Evolutionary conservation across 2,113 vertebrate species (phyloP), one percentile per base, ranked within the genome.

Genomic region (Desmodus rotundus): DNA sequence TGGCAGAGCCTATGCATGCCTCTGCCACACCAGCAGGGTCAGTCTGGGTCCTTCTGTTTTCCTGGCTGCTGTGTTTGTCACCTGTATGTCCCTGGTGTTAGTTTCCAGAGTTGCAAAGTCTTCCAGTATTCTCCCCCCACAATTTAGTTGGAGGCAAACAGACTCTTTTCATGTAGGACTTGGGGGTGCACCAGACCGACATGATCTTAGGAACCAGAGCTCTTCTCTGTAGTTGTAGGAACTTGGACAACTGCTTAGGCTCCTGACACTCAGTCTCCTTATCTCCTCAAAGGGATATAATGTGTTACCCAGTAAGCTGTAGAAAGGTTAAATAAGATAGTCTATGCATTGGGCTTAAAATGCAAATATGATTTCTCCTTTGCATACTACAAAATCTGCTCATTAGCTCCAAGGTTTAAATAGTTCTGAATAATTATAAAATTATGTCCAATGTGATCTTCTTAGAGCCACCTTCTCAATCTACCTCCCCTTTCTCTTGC

Each of bases 111-210:
- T 63, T 65, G 15, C 31, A 26, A 41, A 91, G 26, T 24, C 26
- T 1, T 24, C 3, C 3, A 3, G 22, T 24, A 19, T 10, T 19
- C 41, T 24, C 15, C 38, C 26, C 17, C 14, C 4, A 9, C 13
- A 7, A 9, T 10, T 9, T 24, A 12, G 24, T 3, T 73, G 61
- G 73, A 63, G 19, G 31, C 19, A 83, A 38, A 61, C 0, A 54
- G 15, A 11, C 11, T 4, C 14, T 4, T 82, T 76, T 47, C 12
- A 16, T 11, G 4, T 2, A 81, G 65, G 33, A 28, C 13, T 31
- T 0, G 13, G 8, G 1, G 12, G 7, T 45, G 9, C 3, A 7
- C 58, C 4, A 7, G 26, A 72, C 16, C 0, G 4, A 20, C 0
- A 0, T 43, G 5, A n/a, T 41, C 20, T 82, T 47, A 20, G 67